These are phyloP conservation scores for Diogma glabrata DNA, from an alignment of 2,888 invertebrate genomes.

Conservation along the genomic window DNA sequence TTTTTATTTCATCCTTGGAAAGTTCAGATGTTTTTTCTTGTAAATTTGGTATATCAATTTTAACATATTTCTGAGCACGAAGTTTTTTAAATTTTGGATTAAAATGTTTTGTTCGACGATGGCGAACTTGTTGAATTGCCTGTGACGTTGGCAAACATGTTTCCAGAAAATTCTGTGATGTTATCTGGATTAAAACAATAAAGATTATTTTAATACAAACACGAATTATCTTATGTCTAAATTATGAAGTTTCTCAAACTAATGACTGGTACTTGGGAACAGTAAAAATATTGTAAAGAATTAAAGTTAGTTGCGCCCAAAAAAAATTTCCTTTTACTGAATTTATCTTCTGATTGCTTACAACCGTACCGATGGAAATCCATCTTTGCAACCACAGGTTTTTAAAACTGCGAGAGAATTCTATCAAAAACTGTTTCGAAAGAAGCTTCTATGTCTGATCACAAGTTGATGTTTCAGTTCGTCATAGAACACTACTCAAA, in stretches of 20 bases:
- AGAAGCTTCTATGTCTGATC: too few relatives aligned
- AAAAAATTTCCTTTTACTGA: too few relatives aligned
- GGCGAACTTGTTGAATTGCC: constrained; percentile 28
- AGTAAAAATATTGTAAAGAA: not conserved
- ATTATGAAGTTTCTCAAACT: too few relatives aligned
- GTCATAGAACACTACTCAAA: too few relatives aligned
- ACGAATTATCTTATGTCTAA: too few relatives aligned
- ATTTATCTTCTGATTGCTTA: too few relatives aligned
- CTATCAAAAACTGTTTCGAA: too few relatives aligned
- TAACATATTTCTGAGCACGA: constrained; percentile 55
- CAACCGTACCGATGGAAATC: too few relatives aligned
- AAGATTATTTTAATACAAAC: not conserved
- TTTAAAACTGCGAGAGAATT: too few relatives aligned
- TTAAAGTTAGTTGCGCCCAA: not conserved
- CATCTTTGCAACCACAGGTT: too few relatives aligned
- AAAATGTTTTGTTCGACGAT: constrained; percentile 56
- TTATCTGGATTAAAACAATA: not conserved
- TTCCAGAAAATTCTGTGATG: not conserved
- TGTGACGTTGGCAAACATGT: not conserved
- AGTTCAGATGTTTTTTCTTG: constrained; percentile 43
- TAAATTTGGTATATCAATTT: constrained; percentile 64
- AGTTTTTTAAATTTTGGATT: constrained; percentile 65
- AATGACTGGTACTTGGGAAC: not conserved
- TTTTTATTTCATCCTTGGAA: constrained; percentile 46
- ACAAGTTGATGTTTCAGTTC: too few relatives aligned